A percentile compares a stretch with the other conserved stretches of the same genome.
Conservation (phyloP, 2,113 vertebrate species). For the Albula goreensis region DNA sequence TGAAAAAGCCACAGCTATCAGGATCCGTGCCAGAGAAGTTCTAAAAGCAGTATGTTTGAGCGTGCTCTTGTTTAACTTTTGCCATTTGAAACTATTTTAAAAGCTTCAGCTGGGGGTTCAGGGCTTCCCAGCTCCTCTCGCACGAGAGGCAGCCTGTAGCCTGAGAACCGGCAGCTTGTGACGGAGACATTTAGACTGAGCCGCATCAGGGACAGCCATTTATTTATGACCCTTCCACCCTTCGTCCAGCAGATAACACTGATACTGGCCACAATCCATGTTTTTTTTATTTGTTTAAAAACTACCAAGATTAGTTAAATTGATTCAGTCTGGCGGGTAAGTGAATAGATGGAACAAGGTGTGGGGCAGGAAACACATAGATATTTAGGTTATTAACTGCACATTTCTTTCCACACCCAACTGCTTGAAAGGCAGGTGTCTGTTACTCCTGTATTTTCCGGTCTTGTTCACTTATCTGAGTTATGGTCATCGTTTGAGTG, state of each 20-base stretch:
- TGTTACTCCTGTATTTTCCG: neutral
- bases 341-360: neutral
- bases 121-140: neutral
- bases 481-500: neutral
- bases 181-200: neutral
- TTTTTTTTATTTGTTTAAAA: neutral
- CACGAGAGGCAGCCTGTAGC: neutral
- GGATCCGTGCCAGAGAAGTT: neutral
- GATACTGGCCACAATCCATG: neutral
- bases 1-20: constrained; percentile 3
- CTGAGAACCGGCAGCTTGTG: neutral
- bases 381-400: too few relatives aligned
- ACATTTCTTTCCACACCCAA: too few relatives aligned
- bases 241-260: neutral
- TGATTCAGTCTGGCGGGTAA: neutral
- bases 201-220: neutral
- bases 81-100: neutral
- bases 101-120: neutral
- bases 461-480: too few relatives aligned
- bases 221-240: neutral
- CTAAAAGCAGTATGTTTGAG: neutral
- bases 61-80: neutral
- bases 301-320: neutral
- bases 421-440: neutral
- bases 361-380: too few relatives aligned